Conservation (phyloP, 2,888 invertebrate genomes). For the Reticulitermes lucifugus region DNA sequence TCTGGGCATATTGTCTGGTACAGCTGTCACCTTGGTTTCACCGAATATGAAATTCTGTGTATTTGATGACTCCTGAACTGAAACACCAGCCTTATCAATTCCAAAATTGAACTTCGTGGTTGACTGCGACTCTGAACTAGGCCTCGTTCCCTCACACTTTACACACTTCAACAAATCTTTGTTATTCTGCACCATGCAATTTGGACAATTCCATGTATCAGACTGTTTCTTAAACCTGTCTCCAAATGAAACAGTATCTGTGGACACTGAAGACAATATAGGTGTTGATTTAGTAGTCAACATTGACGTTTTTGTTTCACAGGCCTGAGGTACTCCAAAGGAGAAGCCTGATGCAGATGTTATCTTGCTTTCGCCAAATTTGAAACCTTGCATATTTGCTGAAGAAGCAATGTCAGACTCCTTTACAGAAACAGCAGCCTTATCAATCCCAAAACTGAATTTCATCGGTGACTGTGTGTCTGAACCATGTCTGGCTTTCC, state of each 20-base stretch:
- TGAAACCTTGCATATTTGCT: conserved; percentile 58
- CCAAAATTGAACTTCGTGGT: conserved; percentile 64
- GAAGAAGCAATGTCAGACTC: conserved; percentile 49
- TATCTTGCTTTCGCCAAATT: conserved; percentile 57
- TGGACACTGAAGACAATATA: background rate
- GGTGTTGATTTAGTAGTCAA: background rate
- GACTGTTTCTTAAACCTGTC: conserved; percentile 62
- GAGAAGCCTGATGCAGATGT: conserved; percentile 48
- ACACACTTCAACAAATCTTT: conserved; percentile 64
- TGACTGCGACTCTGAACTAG: conserved; percentile 55
- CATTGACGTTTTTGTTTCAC: background rate
- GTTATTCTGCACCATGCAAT: conserved; percentile 70
- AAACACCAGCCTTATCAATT: conserved; percentile 62
- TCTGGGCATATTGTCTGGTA: background rate
- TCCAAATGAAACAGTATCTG: conserved; percentile 56
- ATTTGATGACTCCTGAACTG: conserved; percentile 51
- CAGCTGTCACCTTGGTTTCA: conserved; percentile 52
- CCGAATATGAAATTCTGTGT: conserved; percentile 60
- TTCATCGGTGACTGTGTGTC: conserved; percentile 24
- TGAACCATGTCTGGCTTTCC: conserved; percentile 63
- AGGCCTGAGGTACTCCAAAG: conserved; percentile 46
- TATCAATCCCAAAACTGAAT: conserved; percentile 68
- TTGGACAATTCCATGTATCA: conserved; percentile 70
- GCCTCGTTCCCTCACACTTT: conserved; percentile 67
- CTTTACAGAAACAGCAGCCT: conserved; percentile 57